These are phyloP conservation scores for Peromyscus attwateri DNA, from an alignment of 2,797 vertebrate species.

Conservation along the genomic window DNA sequence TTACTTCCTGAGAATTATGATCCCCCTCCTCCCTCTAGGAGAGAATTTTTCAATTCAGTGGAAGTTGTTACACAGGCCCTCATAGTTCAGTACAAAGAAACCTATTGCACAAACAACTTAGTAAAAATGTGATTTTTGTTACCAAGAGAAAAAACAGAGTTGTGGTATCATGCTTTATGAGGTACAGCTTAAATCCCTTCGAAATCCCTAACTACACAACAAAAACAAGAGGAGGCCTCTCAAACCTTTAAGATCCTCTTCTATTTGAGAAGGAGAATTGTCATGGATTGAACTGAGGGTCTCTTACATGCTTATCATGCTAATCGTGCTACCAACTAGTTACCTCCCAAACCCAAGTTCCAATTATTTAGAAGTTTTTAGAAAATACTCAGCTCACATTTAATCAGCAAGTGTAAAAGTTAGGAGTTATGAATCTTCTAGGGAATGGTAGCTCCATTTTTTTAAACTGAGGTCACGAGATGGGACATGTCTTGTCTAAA, in stretches of 20 bases:
- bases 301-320: neutral
- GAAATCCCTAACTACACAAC: neutral
- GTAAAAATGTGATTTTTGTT: neutral
- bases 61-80: neutral
- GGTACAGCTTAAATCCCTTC: neutral
- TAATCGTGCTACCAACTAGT: neutral
- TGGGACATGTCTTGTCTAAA: neutral
- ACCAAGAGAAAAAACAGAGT: constrained; percentile 48
- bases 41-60: neutral
- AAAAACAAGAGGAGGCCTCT: neutral
- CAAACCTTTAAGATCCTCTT: neutral
- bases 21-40: neutral
- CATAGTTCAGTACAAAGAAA: neutral
- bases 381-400: neutral
- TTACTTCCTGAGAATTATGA: neutral
- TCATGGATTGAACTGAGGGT: neutral
- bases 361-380: neutral
- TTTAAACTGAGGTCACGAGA: constrained; percentile 11
- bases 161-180: neutral
- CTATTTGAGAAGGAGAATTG: neutral
- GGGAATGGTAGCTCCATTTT: neutral
- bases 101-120: neutral
- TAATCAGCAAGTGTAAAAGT: neutral
- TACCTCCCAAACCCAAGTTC: neutral
- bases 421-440: neutral